phyloP scores from a whole-genome alignment of 1,140 invertebrate genomes.

The Philotrypesis tridentata region DNA sequence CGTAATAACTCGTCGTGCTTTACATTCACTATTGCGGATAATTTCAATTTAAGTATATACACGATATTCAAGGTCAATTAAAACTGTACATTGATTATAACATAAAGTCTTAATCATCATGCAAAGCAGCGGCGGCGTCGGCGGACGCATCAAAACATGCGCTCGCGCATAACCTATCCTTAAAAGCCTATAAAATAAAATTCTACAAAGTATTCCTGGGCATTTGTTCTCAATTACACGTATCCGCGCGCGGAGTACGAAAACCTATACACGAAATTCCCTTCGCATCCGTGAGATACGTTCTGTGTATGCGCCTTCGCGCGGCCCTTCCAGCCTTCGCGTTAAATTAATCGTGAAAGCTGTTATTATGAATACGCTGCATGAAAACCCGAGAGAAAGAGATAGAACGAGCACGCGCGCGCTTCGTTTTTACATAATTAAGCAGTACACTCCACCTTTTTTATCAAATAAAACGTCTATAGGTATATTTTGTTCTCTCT shows the following conservation, averaged over 20 bases:
- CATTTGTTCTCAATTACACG: slow-evolving; percentile 11
- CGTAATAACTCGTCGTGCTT: slow-evolving; percentile 3
- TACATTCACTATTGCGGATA: slow-evolving; percentile 9
- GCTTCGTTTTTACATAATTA: slow-evolving; percentile 30
- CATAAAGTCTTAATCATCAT: slow-evolving; percentile 9
- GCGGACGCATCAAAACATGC: not conserved
- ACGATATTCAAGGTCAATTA: slow-evolving; percentile 24
- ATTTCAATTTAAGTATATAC: slow-evolving; percentile 34
- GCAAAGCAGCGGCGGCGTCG: slow-evolving; percentile 5
- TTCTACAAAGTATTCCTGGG: not conserved
- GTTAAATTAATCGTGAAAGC: slow-evolving; percentile 41
- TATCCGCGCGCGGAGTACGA: too few species aligned
- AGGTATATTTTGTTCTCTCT: not conserved
- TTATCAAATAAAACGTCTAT: slow-evolving; percentile 18
- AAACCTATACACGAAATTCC: too few species aligned
- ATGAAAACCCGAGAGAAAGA: not conserved
- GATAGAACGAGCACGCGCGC: too few species aligned
- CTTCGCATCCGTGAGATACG: too few species aligned
- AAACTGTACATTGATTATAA: slow-evolving; percentile 32
- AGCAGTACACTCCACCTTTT: not conserved
- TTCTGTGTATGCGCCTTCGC: too few species aligned
- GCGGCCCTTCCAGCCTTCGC: not conserved
- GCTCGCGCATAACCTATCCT: not conserved
- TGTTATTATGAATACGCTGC: slow-evolving; percentile 20
- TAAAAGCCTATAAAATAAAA: not conserved